Evolutionary conservation across 2,113 vertebrate species (phyloP).

Genomic region (Scopus umbretta): DNA sequence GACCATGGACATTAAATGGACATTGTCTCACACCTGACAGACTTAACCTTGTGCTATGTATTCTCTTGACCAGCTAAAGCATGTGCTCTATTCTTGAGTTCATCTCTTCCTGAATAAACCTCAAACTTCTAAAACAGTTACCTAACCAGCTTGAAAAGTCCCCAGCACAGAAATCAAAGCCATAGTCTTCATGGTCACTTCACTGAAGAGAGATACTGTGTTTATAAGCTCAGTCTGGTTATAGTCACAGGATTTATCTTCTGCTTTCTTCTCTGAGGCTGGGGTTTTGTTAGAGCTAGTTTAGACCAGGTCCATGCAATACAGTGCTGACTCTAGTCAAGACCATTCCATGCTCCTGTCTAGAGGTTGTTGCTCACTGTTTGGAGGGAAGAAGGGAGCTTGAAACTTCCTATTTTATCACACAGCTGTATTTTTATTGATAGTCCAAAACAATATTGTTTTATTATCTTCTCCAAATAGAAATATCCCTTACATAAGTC

Average conservation of each 20-base stretch:
- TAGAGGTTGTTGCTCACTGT: not conserved
- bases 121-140: not conserved
- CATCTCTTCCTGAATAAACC: not conserved
- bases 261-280: not conserved
- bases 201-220: not conserved
- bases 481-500: not conserved
- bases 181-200: not conserved
- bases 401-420: not conserved
- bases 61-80: not conserved
- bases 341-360: not conserved
- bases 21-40: not conserved
- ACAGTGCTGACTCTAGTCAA: not conserved
- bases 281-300: not conserved
- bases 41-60: not conserved
- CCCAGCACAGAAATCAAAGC: not conserved
- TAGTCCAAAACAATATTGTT: not conserved
- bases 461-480: not conserved
- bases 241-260: not conserved
- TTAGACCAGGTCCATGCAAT: not conserved
- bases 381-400: not conserved
- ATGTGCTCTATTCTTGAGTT: not conserved
- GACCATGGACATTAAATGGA: not conserved
- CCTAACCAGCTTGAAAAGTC: not conserved
- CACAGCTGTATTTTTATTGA: not conserved
- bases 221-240: not conserved